Base-by-base conservation (phyloP, 2,888 invertebrate genomes). In the Julus scanicus region DNA sequence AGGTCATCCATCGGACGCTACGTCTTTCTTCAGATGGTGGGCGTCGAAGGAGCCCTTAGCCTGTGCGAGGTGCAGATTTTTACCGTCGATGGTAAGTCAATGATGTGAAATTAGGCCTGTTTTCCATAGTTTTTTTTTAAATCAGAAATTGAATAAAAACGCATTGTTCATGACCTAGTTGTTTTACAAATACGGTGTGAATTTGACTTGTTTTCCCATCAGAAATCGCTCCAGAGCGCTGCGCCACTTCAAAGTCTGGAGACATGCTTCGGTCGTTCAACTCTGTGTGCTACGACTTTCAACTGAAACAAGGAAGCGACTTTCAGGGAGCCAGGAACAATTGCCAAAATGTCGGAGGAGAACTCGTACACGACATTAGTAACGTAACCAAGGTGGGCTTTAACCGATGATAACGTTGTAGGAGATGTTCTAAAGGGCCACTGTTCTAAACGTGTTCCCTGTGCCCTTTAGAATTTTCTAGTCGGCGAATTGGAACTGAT, bases 1-100 rank as follows among this genome's bases (percentile, higher is more conserved):
- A 94, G 97, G 71, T 95, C 96, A 0, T 93, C 97, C 89, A 93
- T 96, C 37, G 98, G 98, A 0, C 96, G 97, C 91, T 96, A 95
- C 92, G 97, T 98, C 83, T 97, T 96, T 91, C 94, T 98, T 89
- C 97, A 97, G 91, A 94, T 97, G 88, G 97, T 97, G 0, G 97
- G 97, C 0, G 97, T 97, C 2, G 97, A 97, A 92, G 97, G 97
- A 0, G 96, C 97, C 0, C 93, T 98, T 87, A 97, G 97, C 11
- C 93, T 98, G 1, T 98, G 98, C 92, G 97, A 98, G 93, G 97
- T 98, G 1, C 97, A 97, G 92, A 96, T 97, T 1, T 98, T 97
- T 92, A 96, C 97, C 0, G 96, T 97, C 6, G 96, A 97, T 93
- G 97, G 96, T 96, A 90, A 87, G 80, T 88, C 13, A 29, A 49